Percentiles rank a stretch among this genome's conserved stretches.
These are phyloP conservation scores for Danionella dracula DNA, from an alignment of 2,797 vertebrate genomes.

Conservation along the genomic window DNA sequence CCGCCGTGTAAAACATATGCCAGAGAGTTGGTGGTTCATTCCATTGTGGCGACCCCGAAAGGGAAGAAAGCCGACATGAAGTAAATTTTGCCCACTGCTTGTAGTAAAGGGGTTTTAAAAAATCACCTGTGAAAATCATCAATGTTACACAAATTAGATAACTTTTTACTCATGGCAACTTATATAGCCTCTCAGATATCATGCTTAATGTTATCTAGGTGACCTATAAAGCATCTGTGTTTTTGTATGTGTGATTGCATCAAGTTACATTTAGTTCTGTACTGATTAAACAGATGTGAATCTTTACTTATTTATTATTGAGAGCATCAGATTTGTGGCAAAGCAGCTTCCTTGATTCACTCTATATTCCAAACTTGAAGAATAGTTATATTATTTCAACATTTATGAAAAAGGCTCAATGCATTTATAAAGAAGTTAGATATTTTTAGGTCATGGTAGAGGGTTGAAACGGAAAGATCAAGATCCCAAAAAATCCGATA, in stretches of 20 bases:
- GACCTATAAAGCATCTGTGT: constrained; percentile 54
- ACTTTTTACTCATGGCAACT: too few relatives aligned
- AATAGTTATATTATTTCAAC: background rate
- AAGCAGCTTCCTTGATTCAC: background rate
- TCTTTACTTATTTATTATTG: constrained; percentile 49
- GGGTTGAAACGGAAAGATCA: background rate
- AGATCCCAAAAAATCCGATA: constrained; percentile 6
- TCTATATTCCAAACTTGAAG: background rate
- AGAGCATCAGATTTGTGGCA: constrained; percentile 53
- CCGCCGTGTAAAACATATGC: too few relatives aligned
- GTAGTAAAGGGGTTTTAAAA: too few relatives aligned
- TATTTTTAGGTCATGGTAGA: background rate
- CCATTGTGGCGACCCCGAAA: too few relatives aligned
- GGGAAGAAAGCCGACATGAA: too few relatives aligned
- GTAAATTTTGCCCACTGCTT: too few relatives aligned
- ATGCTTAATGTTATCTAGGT: too few relatives aligned
- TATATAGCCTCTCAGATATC: too few relatives aligned
- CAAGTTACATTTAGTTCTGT: constrained; percentile 66
- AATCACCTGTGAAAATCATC: too few relatives aligned
- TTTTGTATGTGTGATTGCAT: constrained; percentile 52
- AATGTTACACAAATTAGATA: too few relatives aligned
- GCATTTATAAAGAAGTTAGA: too few relatives aligned
- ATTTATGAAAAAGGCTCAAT: background rate
- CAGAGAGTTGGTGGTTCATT: too few relatives aligned
- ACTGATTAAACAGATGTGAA: constrained; percentile 64